Base-by-base conservation (phyloP, 1,140 invertebrate species). In the Triops longicaudatus region DNA sequence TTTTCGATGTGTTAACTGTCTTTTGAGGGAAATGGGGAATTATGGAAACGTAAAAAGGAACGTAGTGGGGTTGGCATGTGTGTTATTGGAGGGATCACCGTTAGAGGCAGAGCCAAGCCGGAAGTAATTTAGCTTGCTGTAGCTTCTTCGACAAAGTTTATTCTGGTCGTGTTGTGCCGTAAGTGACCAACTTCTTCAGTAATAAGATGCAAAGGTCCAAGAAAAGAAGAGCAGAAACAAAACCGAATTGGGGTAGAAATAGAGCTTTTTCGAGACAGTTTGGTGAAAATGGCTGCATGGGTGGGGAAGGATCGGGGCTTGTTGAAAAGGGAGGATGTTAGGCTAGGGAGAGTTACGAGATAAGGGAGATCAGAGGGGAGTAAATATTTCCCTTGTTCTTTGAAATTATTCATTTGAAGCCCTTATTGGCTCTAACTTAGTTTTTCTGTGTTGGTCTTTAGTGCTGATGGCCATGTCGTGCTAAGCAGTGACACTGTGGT, bases 121-220 rank as follows among this genome's bases (percentile, higher is more conserved):
- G 50, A 63, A 63, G 50, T 63, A 63, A 63, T 63, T 63, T 63
- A 63, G 50, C 50, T 63, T 22, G 50, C 14, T n/a, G 22, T n/a
- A 9, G n/a, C 22, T 22, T 63, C 22, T 22, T n/a, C n/a, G 1
- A 22, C 22, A 63, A 11, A 63, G 50, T 63, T n/a, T 63, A 63
- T 3, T 63, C 14, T 63, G 22, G 9, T 22, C 50, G 9, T 63
- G 31, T 37, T 37, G 7, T 37, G 31, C 7, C 31, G 2, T 2
- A 37, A 37, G 31, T 37, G 31, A 37, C 31, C 31, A 7, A 37
- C 31, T 37, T 37, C 7, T 2, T 2, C 31, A 7, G 31, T 37
- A 37, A 37, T 37, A 7, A 37, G 31, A 37, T 37, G 31, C 31
- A 7, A 37, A 37, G 31, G 31, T 7, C 31, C 31, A 7, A 37